A percentile compares a stretch with the other conserved stretches of the same genome.
Evolutionary conservation across 2,113 vertebrate genomes (phyloP).

Genomic region (Labeo catla): DNA sequence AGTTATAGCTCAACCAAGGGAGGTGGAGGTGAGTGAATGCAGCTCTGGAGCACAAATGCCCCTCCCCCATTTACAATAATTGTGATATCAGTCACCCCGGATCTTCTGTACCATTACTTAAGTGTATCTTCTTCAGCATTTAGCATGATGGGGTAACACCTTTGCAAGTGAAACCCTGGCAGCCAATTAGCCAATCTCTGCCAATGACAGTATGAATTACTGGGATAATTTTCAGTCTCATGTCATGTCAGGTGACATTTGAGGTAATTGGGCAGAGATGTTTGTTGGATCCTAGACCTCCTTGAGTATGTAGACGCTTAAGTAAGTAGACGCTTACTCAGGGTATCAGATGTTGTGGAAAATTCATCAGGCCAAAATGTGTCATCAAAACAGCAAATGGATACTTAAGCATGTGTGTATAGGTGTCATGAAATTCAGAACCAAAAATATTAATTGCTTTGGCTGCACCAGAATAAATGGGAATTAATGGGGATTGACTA

Average conservation of each 20-base stretch:
- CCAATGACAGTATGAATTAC: neutral
- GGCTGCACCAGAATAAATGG: neutral
- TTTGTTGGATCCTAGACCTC: slow-evolving; percentile 2
- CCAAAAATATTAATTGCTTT: neutral
- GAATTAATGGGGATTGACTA: neutral
- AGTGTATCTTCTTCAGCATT: slow-evolving; percentile 5
- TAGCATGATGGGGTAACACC: neutral
- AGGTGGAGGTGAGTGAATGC: slow-evolving; percentile 6
- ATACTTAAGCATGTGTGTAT: neutral
- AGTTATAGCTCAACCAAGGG: slow-evolving; percentile 7
- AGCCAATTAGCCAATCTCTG: neutral
- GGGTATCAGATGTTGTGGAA: slow-evolving; percentile 41
- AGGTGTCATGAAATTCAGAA: neutral
- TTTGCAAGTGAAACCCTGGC: neutral
- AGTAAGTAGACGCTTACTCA: slow-evolving; percentile 28
- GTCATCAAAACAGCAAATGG: slow-evolving; percentile 9
- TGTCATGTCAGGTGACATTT: slow-evolving; percentile 5
- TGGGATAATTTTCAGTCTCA: neutral
- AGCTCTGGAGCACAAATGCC: neutral
- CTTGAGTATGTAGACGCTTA: too few relatives aligned
- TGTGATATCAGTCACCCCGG: neutral
- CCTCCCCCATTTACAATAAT: neutral
- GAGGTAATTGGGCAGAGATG: slow-evolving; percentile 1
- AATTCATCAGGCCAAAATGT: slow-evolving; percentile 20
- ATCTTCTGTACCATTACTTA: slow-evolving; percentile 15